A percentile compares a stretch with the other conserved stretches of the same genome.
These are phyloP conservation scores for Chirona hameri DNA, from an alignment of 2,888 invertebrate species.

Conservation along the genomic window DNA sequence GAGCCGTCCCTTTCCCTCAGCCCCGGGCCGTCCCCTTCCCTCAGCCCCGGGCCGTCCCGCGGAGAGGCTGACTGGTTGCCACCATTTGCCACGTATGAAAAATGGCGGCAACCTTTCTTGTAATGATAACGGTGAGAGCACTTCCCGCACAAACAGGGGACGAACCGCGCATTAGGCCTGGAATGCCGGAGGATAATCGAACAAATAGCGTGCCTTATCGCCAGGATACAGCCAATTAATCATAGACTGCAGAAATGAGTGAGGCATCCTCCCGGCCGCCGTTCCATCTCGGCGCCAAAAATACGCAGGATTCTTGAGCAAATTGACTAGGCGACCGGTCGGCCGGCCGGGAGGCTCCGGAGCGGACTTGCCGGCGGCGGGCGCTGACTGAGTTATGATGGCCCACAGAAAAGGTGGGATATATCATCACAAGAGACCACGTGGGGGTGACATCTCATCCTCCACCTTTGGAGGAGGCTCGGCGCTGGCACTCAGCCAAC, in stretches of 20 bases:
- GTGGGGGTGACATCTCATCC: constrained; percentile 25
- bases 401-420: constrained; percentile 12
- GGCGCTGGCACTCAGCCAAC: background rate
- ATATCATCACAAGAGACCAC: constrained; percentile 24
- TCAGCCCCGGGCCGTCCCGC: background rate
- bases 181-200: constrained; percentile 22
- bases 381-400: background rate
- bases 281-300: background rate
- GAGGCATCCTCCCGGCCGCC: constrained; percentile 4
- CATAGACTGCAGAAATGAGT: background rate
- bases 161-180: constrained; percentile 9
- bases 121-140: constrained; percentile 11
- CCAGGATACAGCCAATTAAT: constrained; percentile 28
- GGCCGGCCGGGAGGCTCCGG: background rate
- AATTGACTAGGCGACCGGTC: background rate
- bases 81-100: constrained; percentile 5
- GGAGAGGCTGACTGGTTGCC: background rate
- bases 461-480: background rate
- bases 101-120: background rate
- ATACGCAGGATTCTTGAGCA: constrained; percentile 5
- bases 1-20: background rate
- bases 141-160: constrained; percentile 27
- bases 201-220: constrained; percentile 27
- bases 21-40: background rate
- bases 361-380: background rate